Evolutionary conservation across 2,113 vertebrate genomes (phyloP), one percentile per base, ranked within the genome.

Genomic region (Tauraco erythrolophus): DNA sequence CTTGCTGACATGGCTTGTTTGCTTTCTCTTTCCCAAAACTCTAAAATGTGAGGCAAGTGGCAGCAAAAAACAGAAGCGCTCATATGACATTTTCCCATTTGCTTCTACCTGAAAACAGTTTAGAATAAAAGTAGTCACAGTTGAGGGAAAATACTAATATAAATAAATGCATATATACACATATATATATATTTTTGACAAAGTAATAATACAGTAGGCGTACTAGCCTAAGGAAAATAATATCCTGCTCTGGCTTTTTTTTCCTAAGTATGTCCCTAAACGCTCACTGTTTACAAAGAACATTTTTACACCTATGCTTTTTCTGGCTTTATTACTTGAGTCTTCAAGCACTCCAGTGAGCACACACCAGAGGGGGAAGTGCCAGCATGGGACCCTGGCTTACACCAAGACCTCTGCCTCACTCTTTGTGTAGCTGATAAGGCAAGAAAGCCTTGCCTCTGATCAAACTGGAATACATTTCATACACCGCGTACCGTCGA

Each of bases 391-490:
- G 84, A 88, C 27, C 19, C 66, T 68, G 41, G 43, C 94, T 88
- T 80, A 68, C 77, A 71, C 35, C 53, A 96, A 79, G 86, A 86
- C 64, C 60, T 92, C 81, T 90, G 57, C 46, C 56, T 92, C 74
- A 24, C 30, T 70, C 53, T 70, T 85, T 91, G 58, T 86, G 28
- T n/a, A 77, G 58, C 72, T 96, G 48, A 70, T 53, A 90, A 94
- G 65, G 84, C 76, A 89, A 80, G 84, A 93, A 91, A 89, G 35
- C 15, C 35, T 83, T 94, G 39, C 75, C 79, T 92, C 76, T 92
- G 92, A 96, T 96, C 96, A 94, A 75, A 60, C 56, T 41, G 70
- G 82, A 97, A 90, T 66, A 48, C 30, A 72, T 84, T 96, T 94
- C 83, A 62, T 65, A 57, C 50, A 19, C 51, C 0, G 1, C 0